Percentiles rank a stretch among this genome's conserved stretches.
Conservation (phyloP, 1,140 invertebrate species). For the Cyclina sinensis region DNA sequence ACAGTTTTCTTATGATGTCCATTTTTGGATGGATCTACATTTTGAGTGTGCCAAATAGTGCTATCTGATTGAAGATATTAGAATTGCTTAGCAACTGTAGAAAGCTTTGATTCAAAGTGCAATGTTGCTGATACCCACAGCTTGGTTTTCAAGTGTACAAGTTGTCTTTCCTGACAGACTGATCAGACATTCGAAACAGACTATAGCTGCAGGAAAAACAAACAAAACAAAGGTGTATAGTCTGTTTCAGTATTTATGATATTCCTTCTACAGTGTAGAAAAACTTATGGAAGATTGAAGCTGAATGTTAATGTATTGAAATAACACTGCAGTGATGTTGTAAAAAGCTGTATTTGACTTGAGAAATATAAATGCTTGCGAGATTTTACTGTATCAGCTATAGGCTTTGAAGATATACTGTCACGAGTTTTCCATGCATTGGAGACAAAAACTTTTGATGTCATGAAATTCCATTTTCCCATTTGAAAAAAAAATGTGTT, state of each 20-base stretch:
- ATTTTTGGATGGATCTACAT: constrained; percentile 1
- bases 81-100: constrained; percentile 12
- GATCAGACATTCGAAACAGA: background rate
- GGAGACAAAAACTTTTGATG: background rate
- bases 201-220: background rate
- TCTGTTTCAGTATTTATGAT: background rate
- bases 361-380: background rate
- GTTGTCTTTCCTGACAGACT: background rate
- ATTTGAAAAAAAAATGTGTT: background rate
- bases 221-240: too few species aligned
- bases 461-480: background rate
- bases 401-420: background rate
- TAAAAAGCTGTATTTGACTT: background rate
- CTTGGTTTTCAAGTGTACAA: background rate
- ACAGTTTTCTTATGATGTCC: background rate
- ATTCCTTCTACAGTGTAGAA: background rate
- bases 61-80: constrained; percentile 19
- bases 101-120: background rate
- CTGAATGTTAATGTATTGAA: background rate
- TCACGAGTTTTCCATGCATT: background rate
- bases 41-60: constrained; percentile 25
- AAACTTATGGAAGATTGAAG: background rate
- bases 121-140: constrained; percentile 18
- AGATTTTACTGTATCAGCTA: background rate
- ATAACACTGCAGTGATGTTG: constrained; percentile 1